These are phyloP conservation scores for Chlorodrepanis virens DNA, from an alignment of 2,113 vertebrate genomes.

Conservation along the genomic window DNA sequence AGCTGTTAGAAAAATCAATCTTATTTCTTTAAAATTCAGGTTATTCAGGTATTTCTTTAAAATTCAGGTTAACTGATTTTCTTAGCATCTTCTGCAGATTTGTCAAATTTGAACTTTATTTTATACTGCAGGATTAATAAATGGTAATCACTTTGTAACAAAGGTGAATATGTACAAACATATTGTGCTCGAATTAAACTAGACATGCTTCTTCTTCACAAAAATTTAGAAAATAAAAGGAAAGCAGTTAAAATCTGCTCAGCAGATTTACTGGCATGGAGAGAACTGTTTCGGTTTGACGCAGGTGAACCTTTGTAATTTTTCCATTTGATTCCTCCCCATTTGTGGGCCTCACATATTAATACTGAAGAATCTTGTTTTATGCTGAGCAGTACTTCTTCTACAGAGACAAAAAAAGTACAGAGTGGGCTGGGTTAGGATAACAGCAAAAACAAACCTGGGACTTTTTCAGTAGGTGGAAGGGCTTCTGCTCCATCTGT, in stretches of 20 bases:
- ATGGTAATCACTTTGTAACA: not conserved
- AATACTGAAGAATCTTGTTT: not conserved
- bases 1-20: not conserved
- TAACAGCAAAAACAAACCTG: not conserved
- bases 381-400: not conserved
- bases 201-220: not conserved
- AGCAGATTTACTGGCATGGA: not conserved
- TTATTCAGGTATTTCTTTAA: not conserved
- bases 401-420: not conserved
- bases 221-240: not conserved
- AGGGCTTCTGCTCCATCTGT: not conserved
- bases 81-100: not conserved
- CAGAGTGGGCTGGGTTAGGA: not conserved
- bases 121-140: not conserved
- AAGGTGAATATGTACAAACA: not conserved
- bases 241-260: not conserved
- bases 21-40: not conserved
- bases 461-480: not conserved
- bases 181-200: not conserved
- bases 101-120: not conserved
- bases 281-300: not conserved
- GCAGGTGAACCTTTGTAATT: not conserved
- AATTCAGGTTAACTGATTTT: not conserved
- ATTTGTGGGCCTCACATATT: not conserved
- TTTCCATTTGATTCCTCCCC: not conserved